These are phyloP conservation scores for Urocolius indicus DNA, from an alignment of 2,113 vertebrate species.

Conservation along the genomic window DNA sequence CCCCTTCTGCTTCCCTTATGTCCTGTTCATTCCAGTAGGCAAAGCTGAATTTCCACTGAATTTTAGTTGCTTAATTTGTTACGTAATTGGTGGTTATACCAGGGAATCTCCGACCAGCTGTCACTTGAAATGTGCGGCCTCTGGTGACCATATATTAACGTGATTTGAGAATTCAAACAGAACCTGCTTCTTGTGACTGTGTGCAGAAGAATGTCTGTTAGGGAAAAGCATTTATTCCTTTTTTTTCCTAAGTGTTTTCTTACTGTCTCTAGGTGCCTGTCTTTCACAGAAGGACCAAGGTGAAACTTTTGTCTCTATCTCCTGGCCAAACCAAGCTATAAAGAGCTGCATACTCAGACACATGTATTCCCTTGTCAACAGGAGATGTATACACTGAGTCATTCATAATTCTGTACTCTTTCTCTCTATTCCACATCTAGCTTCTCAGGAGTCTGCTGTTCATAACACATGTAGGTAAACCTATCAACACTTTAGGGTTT, in stretches of 20 bases:
- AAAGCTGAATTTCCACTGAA: background rate
- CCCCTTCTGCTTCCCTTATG: background rate
- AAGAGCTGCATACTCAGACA: background rate
- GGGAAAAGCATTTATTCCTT: background rate
- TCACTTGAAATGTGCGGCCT: background rate
- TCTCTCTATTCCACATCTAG: background rate
- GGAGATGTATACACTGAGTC: constrained; percentile 1
- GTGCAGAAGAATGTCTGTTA: background rate
- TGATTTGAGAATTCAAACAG: background rate
- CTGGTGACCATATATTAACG: background rate
- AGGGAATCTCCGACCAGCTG: background rate
- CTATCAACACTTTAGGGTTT: constrained; percentile 22
- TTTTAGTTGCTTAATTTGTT: background rate
- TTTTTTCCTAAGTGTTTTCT: background rate
- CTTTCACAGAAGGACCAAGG: background rate
- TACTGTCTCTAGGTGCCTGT: background rate
- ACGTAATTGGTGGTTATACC: background rate
- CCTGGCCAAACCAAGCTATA: constrained; percentile 15
- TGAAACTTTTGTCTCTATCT: constrained; percentile 10
- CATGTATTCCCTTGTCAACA: constrained; percentile 6
- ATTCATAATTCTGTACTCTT: background rate
- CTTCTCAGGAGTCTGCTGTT: background rate
- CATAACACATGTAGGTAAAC: constrained; percentile 8
- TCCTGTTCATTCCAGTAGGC: background rate
- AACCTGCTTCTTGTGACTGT: background rate